A percentile compares a stretch with the other conserved stretches of the same genome.
phyloP scores from a whole-genome alignment of 1,140 invertebrate genomes.

The Pseudomyrmex pallidus region DNA sequence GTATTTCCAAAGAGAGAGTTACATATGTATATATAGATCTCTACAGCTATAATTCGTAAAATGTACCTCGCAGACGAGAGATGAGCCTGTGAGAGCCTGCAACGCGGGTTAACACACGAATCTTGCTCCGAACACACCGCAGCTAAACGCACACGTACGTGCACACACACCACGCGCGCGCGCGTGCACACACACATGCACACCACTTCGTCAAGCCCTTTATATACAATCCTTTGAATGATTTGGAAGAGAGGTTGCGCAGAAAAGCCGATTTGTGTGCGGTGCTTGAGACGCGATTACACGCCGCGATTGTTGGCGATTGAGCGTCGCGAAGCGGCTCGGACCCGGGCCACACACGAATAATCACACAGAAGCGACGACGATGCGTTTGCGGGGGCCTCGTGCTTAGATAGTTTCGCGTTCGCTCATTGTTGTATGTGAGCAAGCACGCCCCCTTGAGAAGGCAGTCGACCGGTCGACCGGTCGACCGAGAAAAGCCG shows the following conservation, averaged over 20 bases:
- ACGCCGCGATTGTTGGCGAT: constrained; percentile 32
- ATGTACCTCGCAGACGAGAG: too few species aligned
- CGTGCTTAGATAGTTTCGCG: constrained; percentile 76
- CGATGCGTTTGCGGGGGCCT: constrained; percentile 68
- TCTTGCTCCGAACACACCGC: too few species aligned
- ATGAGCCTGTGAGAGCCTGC: too few species aligned
- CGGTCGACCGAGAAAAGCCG: constrained; percentile 54
- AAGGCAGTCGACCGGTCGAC: constrained; percentile 74
- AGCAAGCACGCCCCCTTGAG: constrained; percentile 74
- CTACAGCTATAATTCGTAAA: too few species aligned
- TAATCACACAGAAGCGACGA: constrained; percentile 33
- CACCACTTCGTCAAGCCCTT: background rate
- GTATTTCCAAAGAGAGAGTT: too few species aligned
- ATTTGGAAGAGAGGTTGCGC: background rate
- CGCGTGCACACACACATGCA: background rate
- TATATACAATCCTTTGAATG: background rate
- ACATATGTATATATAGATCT: too few species aligned
- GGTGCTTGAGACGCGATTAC: background rate
- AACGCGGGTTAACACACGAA: too few species aligned
- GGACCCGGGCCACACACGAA: constrained; percentile 65
- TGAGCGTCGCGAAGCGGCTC: constrained; percentile 23
- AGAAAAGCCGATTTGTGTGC: background rate
- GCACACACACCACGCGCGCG: background rate
- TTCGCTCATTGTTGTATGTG: constrained; percentile 75
- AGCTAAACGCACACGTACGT: too few species aligned